Conservation (phyloP, 2,888 invertebrate species). For the Glomeris marginata region DNA sequence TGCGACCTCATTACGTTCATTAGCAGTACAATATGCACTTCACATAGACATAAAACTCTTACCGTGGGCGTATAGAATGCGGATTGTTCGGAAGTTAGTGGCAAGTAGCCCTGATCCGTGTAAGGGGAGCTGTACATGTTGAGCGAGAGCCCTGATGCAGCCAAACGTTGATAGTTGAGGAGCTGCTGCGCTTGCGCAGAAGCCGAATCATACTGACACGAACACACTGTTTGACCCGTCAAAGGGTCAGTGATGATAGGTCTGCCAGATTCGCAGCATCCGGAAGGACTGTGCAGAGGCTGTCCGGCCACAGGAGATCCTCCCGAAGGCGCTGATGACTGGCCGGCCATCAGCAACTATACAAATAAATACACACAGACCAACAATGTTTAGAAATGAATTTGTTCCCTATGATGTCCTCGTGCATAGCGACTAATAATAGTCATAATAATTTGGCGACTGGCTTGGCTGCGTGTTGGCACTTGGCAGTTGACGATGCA, state of each 20-base stretch:
- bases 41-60: conserved; percentile 19
- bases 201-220: conserved; percentile 58
- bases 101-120: conserved; percentile 27
- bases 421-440: no score
- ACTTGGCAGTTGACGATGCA: no score
- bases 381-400: no score
- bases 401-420: no score
- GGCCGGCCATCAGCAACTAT: no score
- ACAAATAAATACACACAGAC: no score
- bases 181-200: conserved; percentile 31
- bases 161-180: conserved; percentile 66
- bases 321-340: no score
- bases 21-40: background rate
- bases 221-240: conserved; percentile 75
- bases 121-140: conserved; percentile 27
- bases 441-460: no score
- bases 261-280: conserved; percentile 80
- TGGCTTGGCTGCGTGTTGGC: no score
- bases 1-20: background rate
- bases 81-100: conserved; percentile 28
- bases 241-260: conserved; percentile 79
- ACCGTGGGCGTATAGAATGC: conserved; percentile 34
- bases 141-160: conserved; percentile 38
- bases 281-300: conserved; percentile 21
- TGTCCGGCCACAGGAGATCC: conserved; percentile 4